These are phyloP conservation scores for Leptinotarsa defecta DNA, from an alignment of 1,140 invertebrate species.

Conservation along the genomic window DNA sequence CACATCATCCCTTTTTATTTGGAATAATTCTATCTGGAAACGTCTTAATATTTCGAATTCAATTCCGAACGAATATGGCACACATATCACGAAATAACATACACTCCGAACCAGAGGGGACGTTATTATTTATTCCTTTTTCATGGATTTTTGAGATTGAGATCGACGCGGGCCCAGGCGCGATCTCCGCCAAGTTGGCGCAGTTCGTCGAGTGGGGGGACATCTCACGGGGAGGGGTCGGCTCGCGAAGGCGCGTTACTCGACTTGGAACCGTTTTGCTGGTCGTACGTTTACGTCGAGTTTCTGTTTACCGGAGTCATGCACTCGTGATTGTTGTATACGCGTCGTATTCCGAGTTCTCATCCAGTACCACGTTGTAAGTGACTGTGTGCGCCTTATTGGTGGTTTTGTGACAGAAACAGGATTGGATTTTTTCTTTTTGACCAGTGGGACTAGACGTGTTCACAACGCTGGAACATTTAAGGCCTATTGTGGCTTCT, in stretches of 20 bases:
- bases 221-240: conserved; percentile 44
- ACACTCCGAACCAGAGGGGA: conserved; percentile 22
- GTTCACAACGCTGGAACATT: conserved; percentile 57
- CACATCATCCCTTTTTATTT: no score
- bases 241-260: conserved; percentile 40
- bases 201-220: conserved; percentile 45
- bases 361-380: neutral
- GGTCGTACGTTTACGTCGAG: conserved; percentile 34
- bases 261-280: conserved; percentile 37
- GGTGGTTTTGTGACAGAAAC: conserved; percentile 9
- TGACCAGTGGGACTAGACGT: conserved; percentile 35
- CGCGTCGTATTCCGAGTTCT: conserved; percentile 15
- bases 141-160: conserved; percentile 58
- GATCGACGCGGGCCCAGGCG: conserved; percentile 55
- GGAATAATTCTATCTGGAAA: neutral
- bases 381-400: conserved; percentile 26
- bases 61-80: conserved; percentile 22
- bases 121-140: conserved; percentile 57
- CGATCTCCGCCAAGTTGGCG: conserved; percentile 42
- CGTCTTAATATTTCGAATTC: conserved; percentile 14
- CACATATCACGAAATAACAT: conserved; percentile 14
- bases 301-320: conserved; percentile 33
- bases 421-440: conserved; percentile 32
- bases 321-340: conserved; percentile 3
- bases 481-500: conserved; percentile 57